Conservation (phyloP, 2,888 invertebrate species). For the Hyalella azteca region DNA sequence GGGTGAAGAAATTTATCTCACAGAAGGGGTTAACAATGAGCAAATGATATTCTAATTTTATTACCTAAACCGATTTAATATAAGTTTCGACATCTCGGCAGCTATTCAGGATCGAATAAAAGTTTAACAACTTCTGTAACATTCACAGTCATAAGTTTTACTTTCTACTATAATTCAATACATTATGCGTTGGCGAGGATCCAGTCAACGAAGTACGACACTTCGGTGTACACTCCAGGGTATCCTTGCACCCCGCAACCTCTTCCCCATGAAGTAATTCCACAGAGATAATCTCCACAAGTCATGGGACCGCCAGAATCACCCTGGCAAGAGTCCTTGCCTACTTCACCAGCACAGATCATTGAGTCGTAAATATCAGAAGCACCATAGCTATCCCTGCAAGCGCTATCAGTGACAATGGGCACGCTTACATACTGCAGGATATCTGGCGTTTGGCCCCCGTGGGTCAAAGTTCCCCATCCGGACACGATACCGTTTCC, state of each 20-base stretch:
- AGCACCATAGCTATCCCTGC: slow-evolving; percentile 41
- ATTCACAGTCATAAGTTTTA: neutral
- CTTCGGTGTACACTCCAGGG: slow-evolving; percentile 58
- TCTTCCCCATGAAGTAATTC: slow-evolving; percentile 52
- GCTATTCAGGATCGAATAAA: too few relatives aligned
- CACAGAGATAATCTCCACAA: slow-evolving; percentile 48
- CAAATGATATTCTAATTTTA: too few relatives aligned
- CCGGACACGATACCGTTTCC: slow-evolving; percentile 50
- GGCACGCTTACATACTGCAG: slow-evolving; percentile 50
- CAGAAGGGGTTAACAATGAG: too few relatives aligned
- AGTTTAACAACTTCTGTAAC: too few relatives aligned
- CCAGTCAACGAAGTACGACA: slow-evolving; percentile 59
- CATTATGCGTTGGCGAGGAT: slow-evolving; percentile 38
- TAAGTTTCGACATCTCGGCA: too few relatives aligned
- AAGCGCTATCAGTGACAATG: slow-evolving; percentile 44
- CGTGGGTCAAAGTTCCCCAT: slow-evolving; percentile 46
- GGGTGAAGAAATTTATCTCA: too few relatives aligned
- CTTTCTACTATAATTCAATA: neutral
- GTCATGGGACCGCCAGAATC: too few relatives aligned
- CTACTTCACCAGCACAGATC: slow-evolving; percentile 55
- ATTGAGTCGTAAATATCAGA: slow-evolving; percentile 46
- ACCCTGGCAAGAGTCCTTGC: slow-evolving; percentile 52
- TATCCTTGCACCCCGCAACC: slow-evolving; percentile 47
- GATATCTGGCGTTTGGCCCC: slow-evolving; percentile 41
- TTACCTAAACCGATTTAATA: too few relatives aligned